Percentiles rank a stretch among this genome's conserved stretches.
Conservation (phyloP, 2,113 vertebrate species). For the Boleophthalmus pectinirostris region DNA sequence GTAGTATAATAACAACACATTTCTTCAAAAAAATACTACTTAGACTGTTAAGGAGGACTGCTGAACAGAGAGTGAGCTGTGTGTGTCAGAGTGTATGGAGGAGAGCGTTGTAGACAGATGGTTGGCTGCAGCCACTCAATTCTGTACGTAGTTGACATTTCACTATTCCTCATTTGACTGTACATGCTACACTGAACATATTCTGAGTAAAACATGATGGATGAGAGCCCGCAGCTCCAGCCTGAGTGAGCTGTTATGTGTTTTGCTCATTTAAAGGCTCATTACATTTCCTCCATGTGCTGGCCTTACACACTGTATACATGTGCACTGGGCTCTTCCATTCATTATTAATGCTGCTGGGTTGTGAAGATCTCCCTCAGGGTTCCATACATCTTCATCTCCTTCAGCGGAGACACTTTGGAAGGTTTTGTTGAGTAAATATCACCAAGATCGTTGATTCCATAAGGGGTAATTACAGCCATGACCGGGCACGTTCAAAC, state of each 20-base stretch:
- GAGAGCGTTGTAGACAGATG: background rate
- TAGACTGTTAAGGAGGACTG: too few relatives aligned
- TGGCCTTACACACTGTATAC: conserved; percentile 11
- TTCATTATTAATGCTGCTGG: conserved; percentile 62
- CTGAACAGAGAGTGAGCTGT: too few relatives aligned
- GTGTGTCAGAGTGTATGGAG: too few relatives aligned
- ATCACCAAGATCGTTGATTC: conserved; percentile 44
- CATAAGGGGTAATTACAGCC: conserved; percentile 55
- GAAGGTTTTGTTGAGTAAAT: conserved; percentile 52
- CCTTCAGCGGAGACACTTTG: conserved; percentile 37
- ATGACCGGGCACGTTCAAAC: conserved; percentile 15
- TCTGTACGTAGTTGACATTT: background rate
- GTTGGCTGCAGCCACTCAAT: background rate
- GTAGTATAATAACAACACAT: too few relatives aligned
- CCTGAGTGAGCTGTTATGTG: background rate
- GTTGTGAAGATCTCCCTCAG: conserved; percentile 53
- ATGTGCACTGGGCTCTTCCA: conserved; percentile 11
- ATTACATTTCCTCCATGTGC: conserved; percentile 26
- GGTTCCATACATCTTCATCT: conserved; percentile 48
- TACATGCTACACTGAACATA: conserved; percentile 10
- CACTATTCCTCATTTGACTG: background rate
- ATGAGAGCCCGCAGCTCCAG: conserved; percentile 16
- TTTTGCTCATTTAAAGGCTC: conserved; percentile 12
- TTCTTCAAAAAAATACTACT: too few relatives aligned
- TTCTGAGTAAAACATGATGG: conserved; percentile 16